Evolutionary conservation across 1,140 invertebrate genomes (phyloP).

Genomic region (Anastatus disparis): DNA sequence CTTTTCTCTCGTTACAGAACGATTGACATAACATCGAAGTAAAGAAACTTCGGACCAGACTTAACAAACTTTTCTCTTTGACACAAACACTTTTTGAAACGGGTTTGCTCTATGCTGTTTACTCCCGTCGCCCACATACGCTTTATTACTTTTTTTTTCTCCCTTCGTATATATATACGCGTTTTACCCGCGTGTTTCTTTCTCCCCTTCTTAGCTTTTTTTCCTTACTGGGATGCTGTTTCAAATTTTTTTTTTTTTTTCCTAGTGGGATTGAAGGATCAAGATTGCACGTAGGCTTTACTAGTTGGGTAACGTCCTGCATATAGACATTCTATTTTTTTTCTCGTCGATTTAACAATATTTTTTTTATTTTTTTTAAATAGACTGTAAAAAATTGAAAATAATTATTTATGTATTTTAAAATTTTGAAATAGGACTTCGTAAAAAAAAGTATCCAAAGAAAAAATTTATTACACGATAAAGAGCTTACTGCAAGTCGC

Average conservation of each 20-base stretch:
- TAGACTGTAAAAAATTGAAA: too few relatives aligned
- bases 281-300: background rate
- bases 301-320: background rate
- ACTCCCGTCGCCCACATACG: background rate
- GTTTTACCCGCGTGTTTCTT: background rate
- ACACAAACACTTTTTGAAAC: background rate
- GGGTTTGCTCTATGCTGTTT: background rate
- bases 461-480: too few relatives aligned
- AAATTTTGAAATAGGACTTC: too few relatives aligned
- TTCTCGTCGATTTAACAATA: conserved; percentile 2
- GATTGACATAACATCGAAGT: too few relatives aligned
- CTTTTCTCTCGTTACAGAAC: too few relatives aligned
- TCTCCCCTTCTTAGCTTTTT: background rate
- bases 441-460: too few relatives aligned
- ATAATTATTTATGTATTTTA: too few relatives aligned
- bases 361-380: too few relatives aligned
- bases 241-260: too few relatives aligned
- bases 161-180: too few relatives aligned
- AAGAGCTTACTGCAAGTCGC: too few relatives aligned
- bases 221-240: background rate
- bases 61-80: background rate
- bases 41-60: too few relatives aligned
- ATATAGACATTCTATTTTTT: background rate
- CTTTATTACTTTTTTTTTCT: conserved; percentile 22
- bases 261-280: background rate